Evolutionary conservation across 2,113 vertebrate genomes (phyloP).

Genomic region (Lepidothrix coronata): DNA sequence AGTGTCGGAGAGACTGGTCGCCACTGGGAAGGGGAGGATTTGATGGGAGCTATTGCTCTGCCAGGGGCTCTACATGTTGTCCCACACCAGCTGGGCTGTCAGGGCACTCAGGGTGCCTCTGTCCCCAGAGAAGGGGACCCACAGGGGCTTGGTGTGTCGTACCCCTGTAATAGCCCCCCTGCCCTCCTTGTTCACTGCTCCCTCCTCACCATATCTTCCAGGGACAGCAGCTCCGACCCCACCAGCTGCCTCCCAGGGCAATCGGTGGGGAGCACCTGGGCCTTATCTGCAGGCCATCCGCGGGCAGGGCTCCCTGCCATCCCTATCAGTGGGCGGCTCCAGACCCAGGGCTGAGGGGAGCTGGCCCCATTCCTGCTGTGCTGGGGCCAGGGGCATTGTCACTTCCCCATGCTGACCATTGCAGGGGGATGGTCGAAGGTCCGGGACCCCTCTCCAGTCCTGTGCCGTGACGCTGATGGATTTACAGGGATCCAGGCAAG

Average conservation of each 20-base stretch:
- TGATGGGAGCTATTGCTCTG: background rate
- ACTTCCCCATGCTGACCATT: rapidly evolving
- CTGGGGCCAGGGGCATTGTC: background rate
- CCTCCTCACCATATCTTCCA: background rate
- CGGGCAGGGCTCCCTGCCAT: background rate
- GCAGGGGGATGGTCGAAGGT: no score
- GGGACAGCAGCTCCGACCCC: rapidly evolving
- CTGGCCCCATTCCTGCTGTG: background rate
- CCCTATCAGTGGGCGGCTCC: background rate
- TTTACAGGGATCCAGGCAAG: background rate
- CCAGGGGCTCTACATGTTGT: background rate
- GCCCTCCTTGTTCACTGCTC: background rate
- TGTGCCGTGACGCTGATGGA: rapidly evolving
- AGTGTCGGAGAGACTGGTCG: background rate
- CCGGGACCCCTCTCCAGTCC: background rate
- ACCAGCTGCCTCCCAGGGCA: background rate
- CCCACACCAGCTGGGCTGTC: background rate
- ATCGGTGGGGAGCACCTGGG: background rate
- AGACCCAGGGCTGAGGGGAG: background rate
- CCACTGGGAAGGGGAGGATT: background rate
- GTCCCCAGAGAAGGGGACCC: background rate
- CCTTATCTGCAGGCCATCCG: background rate
- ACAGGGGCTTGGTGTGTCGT: background rate
- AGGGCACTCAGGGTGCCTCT: background rate
- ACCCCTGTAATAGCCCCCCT: background rate